Base-by-base conservation (phyloP, 2,797 vertebrate species). In the Neosilurus hyrtlii region DNA sequence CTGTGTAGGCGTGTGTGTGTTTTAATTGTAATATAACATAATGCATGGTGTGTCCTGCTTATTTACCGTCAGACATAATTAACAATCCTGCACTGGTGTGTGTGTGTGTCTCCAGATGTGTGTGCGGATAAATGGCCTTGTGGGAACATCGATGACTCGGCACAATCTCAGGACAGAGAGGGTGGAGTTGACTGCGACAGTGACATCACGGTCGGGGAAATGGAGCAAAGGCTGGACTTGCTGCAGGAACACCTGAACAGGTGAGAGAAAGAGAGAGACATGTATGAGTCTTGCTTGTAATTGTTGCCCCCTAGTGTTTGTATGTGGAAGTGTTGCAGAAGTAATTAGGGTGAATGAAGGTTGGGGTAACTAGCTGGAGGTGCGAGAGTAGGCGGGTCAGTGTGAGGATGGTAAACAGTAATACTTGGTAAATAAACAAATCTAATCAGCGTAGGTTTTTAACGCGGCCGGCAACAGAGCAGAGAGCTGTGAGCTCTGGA, bases 161-260 rank as follows among this genome's bases (percentile, higher is more conserved):
- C 93, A 77, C 94, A 91, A 71, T 92, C 94, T 83, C 93, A 89
- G 54, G 93, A 93, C 77, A 88, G 92, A 10, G 94, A 94, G 80
- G 95, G 92, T 0, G 91, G 92, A 85, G 96, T 96, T 0, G 96
- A 98, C 92, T 95, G 95, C 0, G 97, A 98, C 91, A 97, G 96
- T 0, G 97, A 99, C 85, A 94, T 97, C 89, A 96, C 96, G 26
- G 99, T 97, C 0, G 96, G 96, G 8, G 98, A 99, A 93, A 96
- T 99, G 91, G 97, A 99, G 89, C 97, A 98, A 87, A 94, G 97
- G 65, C 91, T 99, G 89, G 97, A 99, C 92, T 92, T 97, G 88
- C 96, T 99, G 90, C 97, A 99, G 92, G 96, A 97, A 85, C 97
- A 99, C 89, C 96, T 99, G 84, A 99, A 97, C 95, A 99, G 98